Evolutionary conservation across 1,140 invertebrate genomes (phyloP).

Genomic region (Conus betulinus): DNA sequence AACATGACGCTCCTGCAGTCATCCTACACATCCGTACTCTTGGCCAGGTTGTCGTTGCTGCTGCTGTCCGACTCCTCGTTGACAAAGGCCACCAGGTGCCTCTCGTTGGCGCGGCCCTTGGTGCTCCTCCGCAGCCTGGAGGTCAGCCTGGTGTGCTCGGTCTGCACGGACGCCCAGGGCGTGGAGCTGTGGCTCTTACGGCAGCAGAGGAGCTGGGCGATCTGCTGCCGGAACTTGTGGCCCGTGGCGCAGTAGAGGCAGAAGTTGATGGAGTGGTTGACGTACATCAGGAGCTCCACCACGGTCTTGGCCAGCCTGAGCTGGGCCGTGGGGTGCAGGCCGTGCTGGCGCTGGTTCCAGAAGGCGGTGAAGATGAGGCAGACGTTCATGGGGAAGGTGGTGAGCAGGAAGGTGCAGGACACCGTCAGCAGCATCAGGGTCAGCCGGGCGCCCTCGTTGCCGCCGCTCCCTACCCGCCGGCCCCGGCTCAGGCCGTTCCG

Average conservation of each 20-base stretch:
- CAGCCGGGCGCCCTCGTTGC: conserved; percentile 61
- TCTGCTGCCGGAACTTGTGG: conserved; percentile 66
- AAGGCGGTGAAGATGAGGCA: conserved; percentile 66
- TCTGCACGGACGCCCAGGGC: conserved; percentile 7
- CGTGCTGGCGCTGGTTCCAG: conserved; percentile 48
- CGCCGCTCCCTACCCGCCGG: conserved; percentile 25
- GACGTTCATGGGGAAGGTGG: conserved; percentile 73
- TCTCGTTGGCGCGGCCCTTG: too few relatives aligned
- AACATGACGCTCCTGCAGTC: too few relatives aligned
- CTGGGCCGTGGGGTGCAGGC: conserved; percentile 43
- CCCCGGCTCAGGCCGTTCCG: too few relatives aligned
- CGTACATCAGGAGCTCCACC: conserved; percentile 73
- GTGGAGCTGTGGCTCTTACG: too few relatives aligned
- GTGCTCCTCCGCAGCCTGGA: too few relatives aligned
- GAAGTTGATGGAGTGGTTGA: conserved; percentile 76
- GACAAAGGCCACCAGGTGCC: too few relatives aligned
- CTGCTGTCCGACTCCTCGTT: too few relatives aligned
- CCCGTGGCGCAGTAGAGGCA: conserved; percentile 75
- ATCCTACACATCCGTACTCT: too few relatives aligned
- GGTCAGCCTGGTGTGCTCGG: not conserved
- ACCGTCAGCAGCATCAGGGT: conserved; percentile 73
- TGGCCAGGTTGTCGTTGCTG: too few relatives aligned
- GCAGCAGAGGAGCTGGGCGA: not conserved
- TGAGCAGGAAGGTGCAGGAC: conserved; percentile 71
- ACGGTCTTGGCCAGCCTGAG: conserved; percentile 66